Percentiles rank a stretch among this genome's conserved stretches.
Evolutionary conservation across 2,113 vertebrate genomes (phyloP).

Genomic region (Gallinago paraguaiae): DNA sequence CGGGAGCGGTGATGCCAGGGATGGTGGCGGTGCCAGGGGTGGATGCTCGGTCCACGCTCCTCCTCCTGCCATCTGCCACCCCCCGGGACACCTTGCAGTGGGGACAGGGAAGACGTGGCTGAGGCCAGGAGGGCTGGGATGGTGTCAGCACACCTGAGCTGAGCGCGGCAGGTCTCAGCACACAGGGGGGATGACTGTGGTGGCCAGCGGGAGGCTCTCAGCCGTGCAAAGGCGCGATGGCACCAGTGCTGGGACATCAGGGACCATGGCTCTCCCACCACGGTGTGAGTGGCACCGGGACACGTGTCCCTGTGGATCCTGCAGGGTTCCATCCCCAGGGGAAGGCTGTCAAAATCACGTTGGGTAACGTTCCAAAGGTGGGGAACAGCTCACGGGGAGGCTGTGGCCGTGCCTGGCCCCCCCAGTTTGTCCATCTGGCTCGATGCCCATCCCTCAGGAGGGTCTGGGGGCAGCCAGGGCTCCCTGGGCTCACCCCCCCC

Average conservation of each 20-base stretch:
- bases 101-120: no score
- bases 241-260: neutral
- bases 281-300: fast-evolving
- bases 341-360: fast-evolving
- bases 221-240: fast-evolving
- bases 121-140: neutral
- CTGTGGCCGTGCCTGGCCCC: neutral
- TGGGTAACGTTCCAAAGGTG: fast-evolving
- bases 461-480: fast-evolving
- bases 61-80: slow-evolving; percentile 18
- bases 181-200: fast-evolving
- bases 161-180: neutral
- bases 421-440: fast-evolving
- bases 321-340: neutral
- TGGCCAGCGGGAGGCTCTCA: neutral
- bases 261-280: neutral
- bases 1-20: neutral
- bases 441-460: fast-evolving
- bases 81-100: fast-evolving
- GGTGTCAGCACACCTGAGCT: neutral
- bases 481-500: neutral
- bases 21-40: neutral
- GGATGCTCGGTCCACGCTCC: neutral
- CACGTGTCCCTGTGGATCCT: fast-evolving
- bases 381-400: neutral